Conservation (phyloP, 2,797 vertebrate species). For the Cryptoprocta ferox region DNA sequence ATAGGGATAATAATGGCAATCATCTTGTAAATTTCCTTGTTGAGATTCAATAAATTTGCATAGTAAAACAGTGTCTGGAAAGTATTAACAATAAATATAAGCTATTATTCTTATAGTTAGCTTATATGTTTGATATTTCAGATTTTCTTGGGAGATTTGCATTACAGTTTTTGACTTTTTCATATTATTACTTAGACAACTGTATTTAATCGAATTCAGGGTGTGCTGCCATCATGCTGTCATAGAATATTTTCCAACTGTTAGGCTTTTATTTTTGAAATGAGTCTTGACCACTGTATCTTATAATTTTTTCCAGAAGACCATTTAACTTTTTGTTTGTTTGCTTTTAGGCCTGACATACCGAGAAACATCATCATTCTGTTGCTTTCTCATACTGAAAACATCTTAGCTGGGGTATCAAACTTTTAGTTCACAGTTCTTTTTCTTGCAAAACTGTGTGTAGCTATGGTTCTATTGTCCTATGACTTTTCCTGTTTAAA, state of each 20-base stretch:
- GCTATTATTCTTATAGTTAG: neutral
- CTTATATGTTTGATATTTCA: constrained; percentile 2
- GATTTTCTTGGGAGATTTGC: neutral
- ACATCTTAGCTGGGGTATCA: neutral
- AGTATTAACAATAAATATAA: neutral
- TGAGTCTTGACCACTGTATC: constrained; percentile 14
- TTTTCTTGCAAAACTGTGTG: neutral
- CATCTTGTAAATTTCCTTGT: neutral
- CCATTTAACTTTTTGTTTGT: neutral
- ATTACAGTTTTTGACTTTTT: constrained; percentile 17
- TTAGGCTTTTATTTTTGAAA: constrained; percentile 36
- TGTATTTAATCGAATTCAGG: neutral
- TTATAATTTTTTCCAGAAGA: neutral
- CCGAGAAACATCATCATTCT: neutral
- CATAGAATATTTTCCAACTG: neutral
- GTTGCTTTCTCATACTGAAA: neutral
- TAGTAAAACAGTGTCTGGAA: neutral
- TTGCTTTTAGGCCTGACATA: neutral
- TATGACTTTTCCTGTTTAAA: neutral
- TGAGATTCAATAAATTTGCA: constrained; percentile 15
- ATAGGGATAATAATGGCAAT: neutral
- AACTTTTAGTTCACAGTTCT: neutral
- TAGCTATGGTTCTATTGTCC: neutral
- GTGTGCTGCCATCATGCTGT: neutral
- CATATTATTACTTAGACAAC: neutral